These are phyloP conservation scores for Engystomops pustulosus DNA, from an alignment of 2,113 vertebrate genomes.

Conservation along the genomic window DNA sequence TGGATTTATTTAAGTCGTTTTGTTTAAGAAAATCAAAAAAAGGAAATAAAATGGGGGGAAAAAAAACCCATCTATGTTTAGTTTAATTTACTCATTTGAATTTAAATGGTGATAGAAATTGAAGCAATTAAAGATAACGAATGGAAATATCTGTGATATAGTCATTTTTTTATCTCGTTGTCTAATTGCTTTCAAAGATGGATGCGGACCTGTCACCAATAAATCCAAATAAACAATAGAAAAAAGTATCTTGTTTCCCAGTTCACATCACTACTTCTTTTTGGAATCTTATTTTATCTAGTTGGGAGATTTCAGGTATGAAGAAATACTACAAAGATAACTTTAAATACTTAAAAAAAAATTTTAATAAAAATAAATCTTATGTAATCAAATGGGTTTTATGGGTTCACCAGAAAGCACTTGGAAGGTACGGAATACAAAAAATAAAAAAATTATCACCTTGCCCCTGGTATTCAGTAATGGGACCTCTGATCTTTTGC, in stretches of 20 bases:
- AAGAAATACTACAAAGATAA: no score
- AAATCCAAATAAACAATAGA: conserved; percentile 1
- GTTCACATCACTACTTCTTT: no score
- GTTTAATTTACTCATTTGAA: conserved; percentile 31
- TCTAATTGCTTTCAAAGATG: conserved; percentile 2
- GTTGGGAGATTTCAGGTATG: no score
- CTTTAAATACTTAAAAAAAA: no score
- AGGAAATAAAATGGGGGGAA: not conserved
- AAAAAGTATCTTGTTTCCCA: not conserved
- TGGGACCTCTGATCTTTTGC: no score
- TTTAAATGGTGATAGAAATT: conserved; percentile 31
- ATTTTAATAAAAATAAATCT: no score
- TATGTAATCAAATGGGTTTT: no score
- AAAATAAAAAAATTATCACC: no score
- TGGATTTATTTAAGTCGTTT: conserved; percentile 24
- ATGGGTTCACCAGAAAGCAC: no score
- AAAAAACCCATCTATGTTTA: not conserved
- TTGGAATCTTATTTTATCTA: no score
- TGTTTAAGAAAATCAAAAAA: conserved; percentile 2
- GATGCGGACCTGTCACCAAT: not conserved
- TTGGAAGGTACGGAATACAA: no score
- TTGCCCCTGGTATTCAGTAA: no score
- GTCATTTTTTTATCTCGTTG: not conserved
- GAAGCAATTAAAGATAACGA: conserved; percentile 17
- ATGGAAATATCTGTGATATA: conserved; percentile 8